Conservation (phyloP, 2,888 invertebrate species). For the Athrips mouffetella region DNA sequence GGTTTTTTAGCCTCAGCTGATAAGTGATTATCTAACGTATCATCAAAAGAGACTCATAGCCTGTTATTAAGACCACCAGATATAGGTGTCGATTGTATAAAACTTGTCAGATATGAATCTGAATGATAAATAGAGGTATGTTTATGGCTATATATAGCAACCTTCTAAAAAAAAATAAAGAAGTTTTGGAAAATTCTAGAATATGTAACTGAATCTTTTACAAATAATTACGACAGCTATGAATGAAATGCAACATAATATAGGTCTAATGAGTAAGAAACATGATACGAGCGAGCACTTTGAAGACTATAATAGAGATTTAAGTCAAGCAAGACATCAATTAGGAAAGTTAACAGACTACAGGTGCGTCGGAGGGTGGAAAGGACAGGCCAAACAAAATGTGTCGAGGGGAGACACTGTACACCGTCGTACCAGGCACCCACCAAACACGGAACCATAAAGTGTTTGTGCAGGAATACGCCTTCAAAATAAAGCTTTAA, state of each 20-base stretch:
- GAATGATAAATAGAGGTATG: conserved; percentile 5
- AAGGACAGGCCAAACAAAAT: conserved; percentile 33
- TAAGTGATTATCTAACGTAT: conserved; percentile 27
- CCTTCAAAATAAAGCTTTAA: conserved; percentile 9
- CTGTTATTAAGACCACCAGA: conserved; percentile 11
- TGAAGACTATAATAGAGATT: conserved; percentile 1
- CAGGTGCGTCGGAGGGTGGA: conserved; percentile 38
- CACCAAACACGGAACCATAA: conserved; percentile 31
- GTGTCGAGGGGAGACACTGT: conserved; percentile 50
- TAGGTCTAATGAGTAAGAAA: conserved; percentile 4
- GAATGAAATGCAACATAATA: neutral
- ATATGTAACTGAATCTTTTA: no score
- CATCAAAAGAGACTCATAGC: conserved; percentile 27
- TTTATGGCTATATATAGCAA: no score
- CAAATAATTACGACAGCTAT: neutral
- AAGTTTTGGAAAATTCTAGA: no score
- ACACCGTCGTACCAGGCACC: conserved; percentile 54
- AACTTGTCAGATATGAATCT: conserved; percentile 3
- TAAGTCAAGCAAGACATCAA: conserved; percentile 23
- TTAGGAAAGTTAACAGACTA: conserved; percentile 31
- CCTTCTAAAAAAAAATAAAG: no score
- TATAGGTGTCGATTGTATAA: conserved; percentile 17
- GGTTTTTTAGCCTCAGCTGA: conserved; percentile 26
- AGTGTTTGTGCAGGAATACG: conserved; percentile 33
- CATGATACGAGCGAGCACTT: neutral